Base-by-base conservation (phyloP, 2,888 invertebrate species). In the Argynnis bischoffii region DNA sequence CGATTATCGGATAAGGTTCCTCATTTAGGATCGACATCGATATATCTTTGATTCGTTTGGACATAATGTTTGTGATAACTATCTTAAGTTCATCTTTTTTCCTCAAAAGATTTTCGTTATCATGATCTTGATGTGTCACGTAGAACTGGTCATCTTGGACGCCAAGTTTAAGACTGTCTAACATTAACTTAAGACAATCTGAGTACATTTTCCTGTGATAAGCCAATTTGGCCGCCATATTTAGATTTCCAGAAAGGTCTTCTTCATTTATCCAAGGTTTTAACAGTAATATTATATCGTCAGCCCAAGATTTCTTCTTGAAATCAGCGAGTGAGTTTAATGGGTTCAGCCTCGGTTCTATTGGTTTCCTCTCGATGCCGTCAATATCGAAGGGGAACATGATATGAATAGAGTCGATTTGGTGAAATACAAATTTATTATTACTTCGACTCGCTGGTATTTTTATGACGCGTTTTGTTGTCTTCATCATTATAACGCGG, bases 391-490 rank as follows among this genome's bases (percentile, higher is more conserved):
- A 89, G 0, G 89, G 88, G 69, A 92, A 89, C 89, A 91, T 88
- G 26, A 87, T 84, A 55, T 90, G 89, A 21, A 92, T 79, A 55
- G 86, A 78, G 66, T 91, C 91, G 54, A 91, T 82, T 13, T 82
- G 85, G 70, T 90, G 89, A 69, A 92, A 92, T 18, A 86, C 55
- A 69, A 89, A 90, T 73, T 90, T 90, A 74, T 89, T 89, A 70
- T 82, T 83, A 72, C 75, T 81, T 1, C 85, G 79, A 65, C 77
- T 86, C 3, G 91, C 92, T 0, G 95, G 95, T 64, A 96, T 93
- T 83, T 95, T 95, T 55, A 96, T 94, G 4, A 96, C 93, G n/a
- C 96, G 93, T 81, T 95, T 95, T 0, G 95, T 95, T 11, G 95
- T 95, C 81, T 95, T 95, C 82, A 96, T 93, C 84, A 95, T 93